Conservation (phyloP, 2,113 vertebrate genomes). For the Indicator indicator region DNA sequence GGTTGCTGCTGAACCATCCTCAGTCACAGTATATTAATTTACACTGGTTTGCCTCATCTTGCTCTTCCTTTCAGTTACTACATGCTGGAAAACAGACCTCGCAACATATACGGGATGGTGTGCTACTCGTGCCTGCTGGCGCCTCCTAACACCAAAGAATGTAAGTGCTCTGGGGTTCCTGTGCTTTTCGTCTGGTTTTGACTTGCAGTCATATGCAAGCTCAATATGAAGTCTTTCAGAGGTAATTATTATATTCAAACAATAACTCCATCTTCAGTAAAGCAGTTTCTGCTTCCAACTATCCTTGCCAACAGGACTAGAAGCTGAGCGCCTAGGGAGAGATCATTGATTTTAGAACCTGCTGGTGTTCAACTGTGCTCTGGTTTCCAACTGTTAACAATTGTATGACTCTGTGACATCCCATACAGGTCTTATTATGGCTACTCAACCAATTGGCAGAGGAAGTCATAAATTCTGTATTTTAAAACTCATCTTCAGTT, state of each 20-base stretch:
- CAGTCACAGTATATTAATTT: constrained; percentile 1
- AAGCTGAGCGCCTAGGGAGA: neutral
- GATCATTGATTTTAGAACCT: neutral
- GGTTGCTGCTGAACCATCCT: constrained; percentile 13
- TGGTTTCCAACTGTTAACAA: neutral
- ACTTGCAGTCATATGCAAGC: constrained; percentile 12
- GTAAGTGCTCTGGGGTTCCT: constrained; percentile 77
- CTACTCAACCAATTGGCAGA: neutral
- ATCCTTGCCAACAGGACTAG: neutral
- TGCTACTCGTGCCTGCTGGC: constrained; percentile 95
- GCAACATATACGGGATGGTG: constrained; percentile 94
- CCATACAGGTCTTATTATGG: neutral
- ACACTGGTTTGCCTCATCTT: constrained; percentile 51
- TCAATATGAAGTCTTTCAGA: neutral
- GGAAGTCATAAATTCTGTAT: neutral
- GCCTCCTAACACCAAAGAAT: constrained; percentile 93
- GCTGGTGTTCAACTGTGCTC: neutral
- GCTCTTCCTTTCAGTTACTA: constrained; percentile 83
- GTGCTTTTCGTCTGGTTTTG: neutral
- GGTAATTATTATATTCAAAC: neutral
- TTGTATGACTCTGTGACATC: no score
- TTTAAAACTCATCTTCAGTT: neutral
- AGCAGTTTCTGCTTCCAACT: neutral
- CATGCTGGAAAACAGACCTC: constrained; percentile 92
- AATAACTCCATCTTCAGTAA: neutral